Base-by-base conservation (phyloP, 2,888 invertebrate species). In the Chelonus formosanus region DNA sequence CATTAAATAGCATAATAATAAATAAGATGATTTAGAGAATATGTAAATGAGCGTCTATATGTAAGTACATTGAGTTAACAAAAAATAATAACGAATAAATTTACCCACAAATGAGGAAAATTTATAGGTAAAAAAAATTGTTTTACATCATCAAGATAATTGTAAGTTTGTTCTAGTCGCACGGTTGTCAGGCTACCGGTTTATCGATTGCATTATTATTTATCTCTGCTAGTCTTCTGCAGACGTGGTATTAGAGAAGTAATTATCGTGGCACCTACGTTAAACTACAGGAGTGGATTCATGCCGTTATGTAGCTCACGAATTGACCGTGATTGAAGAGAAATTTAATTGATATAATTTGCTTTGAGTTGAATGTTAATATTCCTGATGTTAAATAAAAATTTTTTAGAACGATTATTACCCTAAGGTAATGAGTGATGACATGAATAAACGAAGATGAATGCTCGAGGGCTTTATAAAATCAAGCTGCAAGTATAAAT, bases 311-410 rank as follows among this genome's bases (percentile, higher is more conserved):
- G 57, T 65, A 67, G 54, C 60, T 56, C 72, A 58, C 50, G 54
- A 3, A 40, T 7, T 52, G 31, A 32, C 31, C 31, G 31, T 52
- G 52, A 52, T 52, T 52, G 31, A 31, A 32, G 63, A 73, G 73
- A 73, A 73, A 75, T 74, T 76, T 78, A 77, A 78, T 77, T 75
- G 74, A 73, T 75, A 73, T 76, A 77, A 78, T 77, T 72, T 72
- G 71, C 71, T 55, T 59, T 31, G 64, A 61, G 67, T 36, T 60
- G 54, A 61, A 55, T 58, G 40, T 10, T 43, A 44, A 8, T 5
- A 8, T 34, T 8, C 3, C 7, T 54, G 7, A 7, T 54, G 32
- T 57, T 10, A n/a, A 32, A 45, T 52, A 36, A 45, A 6, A 62
- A 50, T 62, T 31, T 32, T 8, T 20, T 7, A 20, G 34, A 52